A percentile compares a stretch with the other conserved stretches of the same genome.
Evolutionary conservation across 2,888 invertebrate species (phyloP).

Genomic region (Yponomeuta cagnagella): DNA sequence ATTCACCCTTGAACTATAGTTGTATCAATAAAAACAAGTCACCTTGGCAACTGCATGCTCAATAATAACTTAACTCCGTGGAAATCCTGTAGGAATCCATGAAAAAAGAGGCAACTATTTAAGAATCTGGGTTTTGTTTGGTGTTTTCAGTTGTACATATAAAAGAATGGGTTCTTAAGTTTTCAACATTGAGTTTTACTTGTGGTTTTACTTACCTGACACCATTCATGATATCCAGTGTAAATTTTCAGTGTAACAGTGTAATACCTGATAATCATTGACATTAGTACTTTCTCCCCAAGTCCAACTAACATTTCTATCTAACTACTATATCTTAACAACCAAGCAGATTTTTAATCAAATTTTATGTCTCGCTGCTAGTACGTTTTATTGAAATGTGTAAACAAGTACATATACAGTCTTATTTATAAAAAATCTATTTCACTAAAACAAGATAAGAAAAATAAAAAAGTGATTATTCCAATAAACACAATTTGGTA

Average conservation of each 20-base stretch:
- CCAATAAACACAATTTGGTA: no score
- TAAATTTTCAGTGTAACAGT: background rate
- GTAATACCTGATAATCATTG: background rate
- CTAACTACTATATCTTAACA: background rate
- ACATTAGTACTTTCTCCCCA: background rate
- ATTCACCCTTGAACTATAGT: background rate
- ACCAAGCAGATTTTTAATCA: background rate
- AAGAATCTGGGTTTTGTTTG: background rate
- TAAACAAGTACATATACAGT: no score
- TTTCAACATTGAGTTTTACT: no score
- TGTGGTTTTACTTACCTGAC: no score
- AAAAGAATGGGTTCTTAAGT: no score
- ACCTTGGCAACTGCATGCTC: constrained; percentile 8
- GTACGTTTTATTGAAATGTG: no score
- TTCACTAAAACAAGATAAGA: no score
- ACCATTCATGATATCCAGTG: background rate
- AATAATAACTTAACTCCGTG: constrained; percentile 4
- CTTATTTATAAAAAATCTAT: background rate
- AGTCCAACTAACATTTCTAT: background rate
- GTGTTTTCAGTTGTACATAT: background rate
- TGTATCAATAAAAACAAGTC: background rate
- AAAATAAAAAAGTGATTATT: no score
- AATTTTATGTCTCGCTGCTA: no score
- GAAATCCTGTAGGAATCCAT: background rate
- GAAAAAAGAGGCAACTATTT: background rate